A percentile compares a stretch with the other conserved stretches of the same genome.
These are phyloP conservation scores for Atopsyche davidsoni DNA, from an alignment of 1,140 invertebrate species.

Conservation along the genomic window DNA sequence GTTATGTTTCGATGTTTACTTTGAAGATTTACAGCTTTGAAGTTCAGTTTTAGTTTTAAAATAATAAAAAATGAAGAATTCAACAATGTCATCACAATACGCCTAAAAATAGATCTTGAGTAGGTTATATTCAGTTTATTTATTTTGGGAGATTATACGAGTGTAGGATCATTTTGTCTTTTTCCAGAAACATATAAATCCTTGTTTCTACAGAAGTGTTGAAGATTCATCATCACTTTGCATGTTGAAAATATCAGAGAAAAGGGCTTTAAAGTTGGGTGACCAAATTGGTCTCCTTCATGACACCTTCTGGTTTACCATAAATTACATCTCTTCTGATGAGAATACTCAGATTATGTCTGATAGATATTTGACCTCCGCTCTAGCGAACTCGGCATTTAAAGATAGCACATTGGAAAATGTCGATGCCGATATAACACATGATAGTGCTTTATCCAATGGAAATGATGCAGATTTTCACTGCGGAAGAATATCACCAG, in stretches of 20 bases:
- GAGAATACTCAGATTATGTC: neutral
- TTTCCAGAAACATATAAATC: slow-evolving; percentile 14
- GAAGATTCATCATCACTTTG: neutral
- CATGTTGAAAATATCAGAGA: slow-evolving; percentile 5
- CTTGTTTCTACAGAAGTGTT: neutral
- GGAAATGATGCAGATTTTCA: no score
- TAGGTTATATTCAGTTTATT: no score
- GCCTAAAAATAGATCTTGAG: no score
- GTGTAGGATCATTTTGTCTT: neutral
- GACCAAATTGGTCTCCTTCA: slow-evolving; percentile 10
- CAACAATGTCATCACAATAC: no score
- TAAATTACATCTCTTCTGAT: slow-evolving; percentile 1
- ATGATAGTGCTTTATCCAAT: no score
- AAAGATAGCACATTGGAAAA: neutral
- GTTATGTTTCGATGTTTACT: no score
- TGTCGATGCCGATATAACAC: no score
- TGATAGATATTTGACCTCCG: neutral
- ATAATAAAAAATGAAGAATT: no score
- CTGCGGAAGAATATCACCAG: no score
- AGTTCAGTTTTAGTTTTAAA: no score
- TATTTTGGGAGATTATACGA: neutral
- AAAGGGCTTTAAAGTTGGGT: neutral
- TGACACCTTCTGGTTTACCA: slow-evolving; percentile 5
- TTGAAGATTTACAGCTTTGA: no score
- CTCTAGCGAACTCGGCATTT: no score